phyloP scores from a whole-genome alignment of 1,140 invertebrate genomes.

The Harpegnathos saltator region DNA sequence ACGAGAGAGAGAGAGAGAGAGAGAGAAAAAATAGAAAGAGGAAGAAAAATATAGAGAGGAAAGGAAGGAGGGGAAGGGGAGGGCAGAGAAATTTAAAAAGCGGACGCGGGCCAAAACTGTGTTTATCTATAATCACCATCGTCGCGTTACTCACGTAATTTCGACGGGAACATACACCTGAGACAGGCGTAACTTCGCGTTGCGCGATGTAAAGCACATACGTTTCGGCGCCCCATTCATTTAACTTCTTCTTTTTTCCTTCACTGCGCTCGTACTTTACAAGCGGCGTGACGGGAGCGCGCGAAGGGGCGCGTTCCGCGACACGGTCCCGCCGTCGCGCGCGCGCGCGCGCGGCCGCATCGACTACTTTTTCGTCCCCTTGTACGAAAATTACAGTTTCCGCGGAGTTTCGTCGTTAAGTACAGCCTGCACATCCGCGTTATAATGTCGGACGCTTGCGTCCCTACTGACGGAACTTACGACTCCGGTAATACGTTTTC shows the following conservation, averaged over 20 bases:
- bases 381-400: constrained; percentile 83
- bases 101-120: not conserved
- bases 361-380: constrained; percentile 62
- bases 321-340: too few species aligned
- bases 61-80: too few species aligned
- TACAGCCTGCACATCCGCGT: constrained; percentile 84
- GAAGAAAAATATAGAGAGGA: too few species aligned
- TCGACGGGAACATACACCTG: not conserved
- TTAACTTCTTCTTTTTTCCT: constrained; percentile 70
- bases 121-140: not conserved
- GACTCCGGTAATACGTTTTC: constrained; percentile 82
- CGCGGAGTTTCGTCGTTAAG: constrained; percentile 84
- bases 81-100: too few species aligned
- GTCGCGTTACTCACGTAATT: not conserved
- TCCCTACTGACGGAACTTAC: constrained; percentile 79
- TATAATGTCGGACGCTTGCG: constrained; percentile 79
- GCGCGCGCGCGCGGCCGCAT: constrained; percentile 16
- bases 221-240: constrained; percentile 64
- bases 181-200: constrained; percentile 21
- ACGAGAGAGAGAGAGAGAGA: too few species aligned
- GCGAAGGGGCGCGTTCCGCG: too few species aligned
- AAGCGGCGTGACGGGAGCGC: constrained; percentile 34
- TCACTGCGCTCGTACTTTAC: constrained; percentile 58
- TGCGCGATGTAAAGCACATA: not conserved
- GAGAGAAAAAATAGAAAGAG: too few species aligned